A percentile compares a stretch with the other conserved stretches of the same genome.
phyloP scores from a whole-genome alignment of 2,113 vertebrate species.

The Phasianus colchicus region DNA sequence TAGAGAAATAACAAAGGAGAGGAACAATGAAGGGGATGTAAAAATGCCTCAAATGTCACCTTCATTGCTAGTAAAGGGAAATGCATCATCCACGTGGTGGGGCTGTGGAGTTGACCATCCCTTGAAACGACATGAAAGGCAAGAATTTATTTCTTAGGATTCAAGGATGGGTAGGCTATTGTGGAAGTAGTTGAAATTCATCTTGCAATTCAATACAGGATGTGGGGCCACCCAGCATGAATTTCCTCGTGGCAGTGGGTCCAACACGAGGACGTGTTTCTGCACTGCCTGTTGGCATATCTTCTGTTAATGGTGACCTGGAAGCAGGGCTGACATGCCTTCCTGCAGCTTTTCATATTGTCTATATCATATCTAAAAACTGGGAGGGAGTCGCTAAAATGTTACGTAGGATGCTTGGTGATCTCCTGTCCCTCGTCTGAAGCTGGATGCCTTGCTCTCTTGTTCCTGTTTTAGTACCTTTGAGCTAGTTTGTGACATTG shows the following conservation, averaged over 20 bases:
- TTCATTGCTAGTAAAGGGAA: not conserved
- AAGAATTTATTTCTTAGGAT: not conserved
- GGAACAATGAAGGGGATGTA: not conserved
- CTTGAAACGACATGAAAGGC: not conserved
- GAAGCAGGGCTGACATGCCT: not conserved
- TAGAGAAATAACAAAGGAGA: not conserved
- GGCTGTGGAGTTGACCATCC: not conserved
- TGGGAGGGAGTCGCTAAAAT: not conserved
- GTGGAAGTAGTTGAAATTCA: not conserved
- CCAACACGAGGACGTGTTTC: not conserved
- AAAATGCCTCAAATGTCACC: too few relatives aligned
- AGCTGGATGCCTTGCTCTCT: not conserved
- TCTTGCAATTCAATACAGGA: not conserved
- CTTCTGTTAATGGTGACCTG: not conserved
- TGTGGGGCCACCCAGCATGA: not conserved
- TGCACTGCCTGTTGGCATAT: not conserved
- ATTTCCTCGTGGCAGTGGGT: not conserved
- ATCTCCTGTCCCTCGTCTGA: not conserved
- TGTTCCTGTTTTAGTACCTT: not conserved
- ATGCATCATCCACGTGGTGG: not conserved
- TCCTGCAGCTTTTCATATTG: not conserved
- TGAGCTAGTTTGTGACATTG: not conserved
- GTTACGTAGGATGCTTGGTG: not conserved
- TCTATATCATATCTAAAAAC: not conserved
- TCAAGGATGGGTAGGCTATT: not conserved